Conservation (phyloP, 2,797 vertebrate genomes). For the Crenuchus spilurus region DNA sequence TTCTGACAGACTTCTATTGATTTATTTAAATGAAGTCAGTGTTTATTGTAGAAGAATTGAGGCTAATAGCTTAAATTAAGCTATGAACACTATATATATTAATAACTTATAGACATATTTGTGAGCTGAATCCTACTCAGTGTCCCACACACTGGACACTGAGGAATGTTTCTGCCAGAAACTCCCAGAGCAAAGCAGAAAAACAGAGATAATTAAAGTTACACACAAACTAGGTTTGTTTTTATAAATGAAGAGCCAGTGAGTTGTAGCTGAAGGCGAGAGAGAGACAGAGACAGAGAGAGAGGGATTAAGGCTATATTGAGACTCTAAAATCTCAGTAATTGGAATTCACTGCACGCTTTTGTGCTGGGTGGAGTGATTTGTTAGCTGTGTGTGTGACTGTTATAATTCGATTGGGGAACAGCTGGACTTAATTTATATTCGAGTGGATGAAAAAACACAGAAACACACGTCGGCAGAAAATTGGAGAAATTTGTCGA, state of each 20-base stretch:
- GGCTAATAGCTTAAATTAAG: too few relatives aligned
- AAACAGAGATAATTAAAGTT: neutral
- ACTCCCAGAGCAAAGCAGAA: too few relatives aligned
- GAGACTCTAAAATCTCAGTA: too few relatives aligned
- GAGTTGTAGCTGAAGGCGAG: neutral
- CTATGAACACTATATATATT: too few relatives aligned
- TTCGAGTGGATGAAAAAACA: constrained; percentile 66
- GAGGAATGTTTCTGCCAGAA: too few relatives aligned
- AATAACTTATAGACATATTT: too few relatives aligned
- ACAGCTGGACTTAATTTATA: constrained; percentile 85
- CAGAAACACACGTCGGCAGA: constrained; percentile 71
- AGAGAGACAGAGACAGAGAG: neutral
- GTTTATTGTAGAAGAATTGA: too few relatives aligned
- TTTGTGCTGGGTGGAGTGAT: constrained; percentile 70
- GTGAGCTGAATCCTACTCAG: too few relatives aligned
- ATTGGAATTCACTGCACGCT: constrained; percentile 81
- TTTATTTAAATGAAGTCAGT: too few relatives aligned
- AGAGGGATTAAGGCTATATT: neutral
- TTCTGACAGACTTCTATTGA: too few relatives aligned
- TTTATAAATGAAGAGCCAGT: neutral
- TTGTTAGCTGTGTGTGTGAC: constrained; percentile 80
- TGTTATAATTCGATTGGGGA: constrained; percentile 73
- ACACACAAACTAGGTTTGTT: neutral
- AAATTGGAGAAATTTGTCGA: constrained; percentile 80
- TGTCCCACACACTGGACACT: too few relatives aligned